Percentiles rank a stretch among this genome's conserved stretches.
Evolutionary conservation across 2,888 invertebrate species (phyloP).

Genomic region (Pachymerium ferrugineum): DNA sequence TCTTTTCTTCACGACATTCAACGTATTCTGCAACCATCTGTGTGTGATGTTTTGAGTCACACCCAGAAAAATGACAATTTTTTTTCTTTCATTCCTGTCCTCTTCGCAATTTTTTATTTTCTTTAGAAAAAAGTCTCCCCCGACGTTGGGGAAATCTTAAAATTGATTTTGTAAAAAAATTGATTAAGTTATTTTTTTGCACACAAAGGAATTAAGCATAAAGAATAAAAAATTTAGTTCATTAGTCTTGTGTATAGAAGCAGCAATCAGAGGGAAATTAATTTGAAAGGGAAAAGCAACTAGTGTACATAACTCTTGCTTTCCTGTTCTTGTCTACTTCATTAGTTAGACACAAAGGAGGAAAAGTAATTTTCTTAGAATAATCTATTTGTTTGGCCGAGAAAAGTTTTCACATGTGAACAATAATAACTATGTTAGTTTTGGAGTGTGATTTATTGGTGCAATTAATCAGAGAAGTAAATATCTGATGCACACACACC

Average conservation of each 20-base stretch:
- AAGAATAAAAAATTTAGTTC: background rate
- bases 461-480: constrained; percentile 16
- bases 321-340: background rate
- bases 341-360: background rate
- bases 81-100: background rate
- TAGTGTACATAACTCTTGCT: constrained; percentile 12
- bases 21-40: background rate
- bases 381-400: background rate
- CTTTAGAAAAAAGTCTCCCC: background rate
- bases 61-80: background rate
- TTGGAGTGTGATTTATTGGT: background rate
- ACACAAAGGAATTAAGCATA: background rate
- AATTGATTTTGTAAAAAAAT: background rate
- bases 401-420: background rate
- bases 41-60: background rate
- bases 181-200: background rate
- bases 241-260: background rate
- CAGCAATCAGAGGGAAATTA: constrained; percentile 11
- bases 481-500: background rate
- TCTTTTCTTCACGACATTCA: background rate
- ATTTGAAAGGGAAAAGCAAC: constrained; percentile 1
- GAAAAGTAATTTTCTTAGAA: constrained; percentile 9
- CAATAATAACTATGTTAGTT: constrained; percentile 5
- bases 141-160: background rate
- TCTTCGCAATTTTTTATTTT: background rate